Base-by-base conservation (phyloP, 2,113 vertebrate genomes). In the Gasterosteus aculeatus region DNA sequence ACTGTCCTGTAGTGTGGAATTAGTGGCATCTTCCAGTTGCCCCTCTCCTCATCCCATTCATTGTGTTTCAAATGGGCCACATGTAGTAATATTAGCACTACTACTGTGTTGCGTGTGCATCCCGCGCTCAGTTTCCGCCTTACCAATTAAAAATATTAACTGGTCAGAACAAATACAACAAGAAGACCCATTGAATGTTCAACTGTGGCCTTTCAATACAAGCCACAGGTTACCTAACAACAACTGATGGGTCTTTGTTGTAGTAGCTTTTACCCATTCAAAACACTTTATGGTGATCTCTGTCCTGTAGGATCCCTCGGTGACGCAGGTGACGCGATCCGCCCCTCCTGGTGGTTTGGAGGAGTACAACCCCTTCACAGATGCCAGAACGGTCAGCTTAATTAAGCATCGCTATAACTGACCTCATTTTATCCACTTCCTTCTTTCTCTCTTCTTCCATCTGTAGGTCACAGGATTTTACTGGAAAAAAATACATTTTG, bases 321-420 rank as follows among this genome's bases (percentile, higher is more conserved):
- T 99, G 94, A 99, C 97, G 44, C 98, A 99, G 86, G 97, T 99
- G 93, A 98, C 96, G 69, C 95, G 93, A 89, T 97, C 96, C 84
- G 93, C 94, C 85, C 96, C 97, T 65, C 96, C 97, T 57, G 96
- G 92, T 78, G 91, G 96, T 71, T 92, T 99, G 85, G 97, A 99
- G 90, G 97, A 99, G 65, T 99, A 99, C 85, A 99, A 99, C 93
- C 98, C 98, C 7, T 99, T 99, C 92, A 99, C 97, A 77, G 97
- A 99, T 85, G 93, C 95, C 80, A 97, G 96, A 95, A 96, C 96
- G 83, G 98, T 98, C 95, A 96, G 95, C 79, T 79, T 41, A 60
- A 66, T 16, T 38, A 54, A 64, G 77, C 31, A 41, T 75, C 14
- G 29, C 38, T 61, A 8, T 72, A 42, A 59, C 2, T 87, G 72